A percentile compares a stretch with the other conserved stretches of the same genome.
phyloP scores from a whole-genome alignment of 2,797 vertebrate species.

The Pipistrellus nathusii region DNA sequence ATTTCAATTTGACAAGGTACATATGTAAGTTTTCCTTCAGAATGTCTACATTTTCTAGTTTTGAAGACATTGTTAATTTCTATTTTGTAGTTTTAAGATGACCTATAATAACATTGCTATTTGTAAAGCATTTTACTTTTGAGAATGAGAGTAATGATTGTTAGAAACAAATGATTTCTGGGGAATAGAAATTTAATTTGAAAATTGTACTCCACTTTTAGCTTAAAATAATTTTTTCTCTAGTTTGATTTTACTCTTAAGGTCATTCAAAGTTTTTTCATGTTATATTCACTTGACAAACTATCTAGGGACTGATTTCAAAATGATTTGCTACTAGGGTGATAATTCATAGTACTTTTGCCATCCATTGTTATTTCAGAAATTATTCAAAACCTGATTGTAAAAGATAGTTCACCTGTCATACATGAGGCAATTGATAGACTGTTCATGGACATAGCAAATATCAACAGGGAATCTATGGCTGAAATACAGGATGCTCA shows the following conservation, averaged over 20 bases:
- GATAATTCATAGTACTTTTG: not conserved
- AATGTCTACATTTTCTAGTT: slow-evolving; percentile 49
- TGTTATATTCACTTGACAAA: slow-evolving; percentile 38
- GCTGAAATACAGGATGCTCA: slow-evolving; percentile 84
- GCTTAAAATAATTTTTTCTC: slow-evolving; percentile 36
- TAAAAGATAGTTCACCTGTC: slow-evolving; percentile 79
- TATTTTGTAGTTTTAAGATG: slow-evolving; percentile 64
- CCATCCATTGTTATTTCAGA: slow-evolving; percentile 70
- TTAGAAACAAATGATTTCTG: slow-evolving; percentile 19
- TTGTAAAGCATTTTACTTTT: slow-evolving; percentile 66
- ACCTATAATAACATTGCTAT: slow-evolving; percentile 39
- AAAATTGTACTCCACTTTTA: slow-evolving; percentile 44
- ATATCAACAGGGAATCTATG: slow-evolving; percentile 74
- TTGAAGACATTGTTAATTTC: slow-evolving; percentile 44
- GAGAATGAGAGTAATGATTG: slow-evolving; percentile 44
- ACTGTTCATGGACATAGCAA: slow-evolving; percentile 88
- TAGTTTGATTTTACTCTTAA: slow-evolving; percentile 53
- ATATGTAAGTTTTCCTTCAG: not conserved
- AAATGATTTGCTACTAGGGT: slow-evolving; percentile 53
- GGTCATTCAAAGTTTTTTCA: slow-evolving; percentile 49
- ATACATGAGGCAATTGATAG: slow-evolving; percentile 88
- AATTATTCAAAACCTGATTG: slow-evolving; percentile 84
- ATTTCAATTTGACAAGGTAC: slow-evolving; percentile 52
- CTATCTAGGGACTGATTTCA: slow-evolving; percentile 58
- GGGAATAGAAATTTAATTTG: slow-evolving; percentile 45